These are phyloP conservation scores for Nomada lathburiana DNA, from an alignment of 2,888 invertebrate species.

Conservation along the genomic window DNA sequence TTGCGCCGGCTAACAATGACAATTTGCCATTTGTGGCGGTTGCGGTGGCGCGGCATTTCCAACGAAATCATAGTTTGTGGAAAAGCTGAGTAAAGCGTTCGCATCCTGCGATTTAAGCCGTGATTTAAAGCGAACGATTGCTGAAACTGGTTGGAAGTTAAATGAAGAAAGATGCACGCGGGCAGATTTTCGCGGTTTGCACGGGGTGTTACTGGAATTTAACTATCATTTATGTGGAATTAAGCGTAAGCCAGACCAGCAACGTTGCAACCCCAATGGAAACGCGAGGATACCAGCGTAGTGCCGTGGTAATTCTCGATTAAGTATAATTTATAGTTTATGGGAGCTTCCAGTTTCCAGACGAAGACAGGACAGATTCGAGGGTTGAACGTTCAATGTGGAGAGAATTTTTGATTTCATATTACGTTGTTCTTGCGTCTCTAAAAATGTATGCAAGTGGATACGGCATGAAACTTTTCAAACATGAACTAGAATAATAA, in stretches of 20 bases:
- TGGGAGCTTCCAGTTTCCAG: constrained; percentile 16
- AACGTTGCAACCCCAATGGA: constrained; percentile 66
- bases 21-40: background rate
- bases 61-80: background rate
- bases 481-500: background rate
- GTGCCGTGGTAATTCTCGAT: constrained; percentile 74
- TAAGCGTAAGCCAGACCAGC: constrained; percentile 74
- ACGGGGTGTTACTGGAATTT: constrained; percentile 73
- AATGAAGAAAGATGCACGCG: constrained; percentile 5
- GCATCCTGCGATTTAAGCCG: background rate
- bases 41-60: background rate
- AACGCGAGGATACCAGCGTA: constrained; percentile 58
- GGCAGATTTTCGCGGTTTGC: constrained; percentile 10
- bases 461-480: background rate
- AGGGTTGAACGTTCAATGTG: background rate
- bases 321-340: constrained; percentile 77
- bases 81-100: no score
- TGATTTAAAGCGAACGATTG: background rate
- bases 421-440: no score
- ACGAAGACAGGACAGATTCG: constrained; percentile 21
- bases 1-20: constrained; percentile 2
- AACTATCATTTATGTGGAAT: constrained; percentile 78
- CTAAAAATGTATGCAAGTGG: no score
- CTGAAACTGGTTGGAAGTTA: background rate
- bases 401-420: background rate